Evolutionary conservation across 2,113 vertebrate genomes (phyloP).

Genomic region (Leptosomus discolor): DNA sequence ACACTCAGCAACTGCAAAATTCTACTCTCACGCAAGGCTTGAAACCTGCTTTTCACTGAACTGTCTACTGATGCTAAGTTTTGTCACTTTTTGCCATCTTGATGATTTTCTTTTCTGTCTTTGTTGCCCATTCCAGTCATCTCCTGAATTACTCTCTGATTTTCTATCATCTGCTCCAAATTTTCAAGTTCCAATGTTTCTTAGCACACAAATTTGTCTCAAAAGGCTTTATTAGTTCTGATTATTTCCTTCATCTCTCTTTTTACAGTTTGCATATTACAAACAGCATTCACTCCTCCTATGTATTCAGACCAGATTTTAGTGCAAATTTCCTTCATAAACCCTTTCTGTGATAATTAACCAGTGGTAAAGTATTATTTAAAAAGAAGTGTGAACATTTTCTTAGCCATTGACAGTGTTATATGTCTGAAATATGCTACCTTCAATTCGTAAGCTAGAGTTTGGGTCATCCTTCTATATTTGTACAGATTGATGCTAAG

Average conservation of each 20-base stretch:
- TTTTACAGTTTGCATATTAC: neutral
- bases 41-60: neutral
- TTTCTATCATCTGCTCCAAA: neutral
- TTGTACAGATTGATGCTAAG: neutral
- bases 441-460: neutral
- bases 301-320: neutral
- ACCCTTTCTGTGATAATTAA: neutral
- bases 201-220: neutral
- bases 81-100: neutral
- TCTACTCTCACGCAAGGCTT: neutral
- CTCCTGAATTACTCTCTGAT: neutral
- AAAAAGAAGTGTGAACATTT: neutral
- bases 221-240: neutral
- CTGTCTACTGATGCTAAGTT: neutral
- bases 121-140: neutral
- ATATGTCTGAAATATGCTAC: neutral
- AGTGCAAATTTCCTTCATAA: neutral
- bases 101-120: neutral
- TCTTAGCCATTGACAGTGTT: neutral
- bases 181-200: neutral
- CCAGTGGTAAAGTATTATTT: neutral
- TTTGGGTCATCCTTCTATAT: neutral
- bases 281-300: neutral
- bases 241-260: neutral
- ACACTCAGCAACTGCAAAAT: neutral